Evolutionary conservation across 2,797 vertebrate species (phyloP).

Genomic region (Gorsachius magnificus): DNA sequence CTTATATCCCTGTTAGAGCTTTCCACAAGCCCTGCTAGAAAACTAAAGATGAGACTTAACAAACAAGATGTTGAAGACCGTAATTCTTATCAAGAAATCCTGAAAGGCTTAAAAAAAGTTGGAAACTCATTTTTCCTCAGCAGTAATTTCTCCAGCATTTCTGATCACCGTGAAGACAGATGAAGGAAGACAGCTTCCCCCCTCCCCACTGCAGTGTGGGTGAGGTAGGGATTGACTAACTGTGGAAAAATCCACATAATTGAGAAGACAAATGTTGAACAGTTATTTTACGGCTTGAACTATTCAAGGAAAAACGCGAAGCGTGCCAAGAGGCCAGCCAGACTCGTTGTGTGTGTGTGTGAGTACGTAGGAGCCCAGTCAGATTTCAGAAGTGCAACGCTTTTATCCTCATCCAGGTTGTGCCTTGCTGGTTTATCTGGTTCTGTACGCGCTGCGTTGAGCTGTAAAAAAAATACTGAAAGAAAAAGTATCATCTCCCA

Average conservation of each 20-base stretch:
- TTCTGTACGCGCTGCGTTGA: neutral
- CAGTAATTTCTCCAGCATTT: neutral
- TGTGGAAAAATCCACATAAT: constrained; percentile 67
- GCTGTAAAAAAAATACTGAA: neutral
- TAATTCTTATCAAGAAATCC: neutral
- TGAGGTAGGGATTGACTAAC: constrained; percentile 56
- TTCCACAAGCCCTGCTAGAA: neutral
- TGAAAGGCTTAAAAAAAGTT: neutral
- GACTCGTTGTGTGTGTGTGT: neutral
- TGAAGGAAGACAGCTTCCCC: neutral
- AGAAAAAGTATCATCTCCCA: neutral
- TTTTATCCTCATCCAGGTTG: neutral
- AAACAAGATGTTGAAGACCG: neutral
- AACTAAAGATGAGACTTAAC: neutral
- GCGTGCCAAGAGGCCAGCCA: constrained; percentile 46
- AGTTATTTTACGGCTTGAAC: constrained; percentile 35
- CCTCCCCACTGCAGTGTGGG: neutral
- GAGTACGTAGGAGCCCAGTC: neutral
- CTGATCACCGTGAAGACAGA: neutral
- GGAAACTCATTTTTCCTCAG: neutral
- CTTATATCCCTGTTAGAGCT: neutral
- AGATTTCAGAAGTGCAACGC: neutral
- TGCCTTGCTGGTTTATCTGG: neutral
- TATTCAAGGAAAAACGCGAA: constrained; percentile 38
- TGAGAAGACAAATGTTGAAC: constrained; percentile 67